These are phyloP conservation scores for Pimpla rufipes DNA, from an alignment of 2,888 invertebrate species.

Conservation along the genomic window DNA sequence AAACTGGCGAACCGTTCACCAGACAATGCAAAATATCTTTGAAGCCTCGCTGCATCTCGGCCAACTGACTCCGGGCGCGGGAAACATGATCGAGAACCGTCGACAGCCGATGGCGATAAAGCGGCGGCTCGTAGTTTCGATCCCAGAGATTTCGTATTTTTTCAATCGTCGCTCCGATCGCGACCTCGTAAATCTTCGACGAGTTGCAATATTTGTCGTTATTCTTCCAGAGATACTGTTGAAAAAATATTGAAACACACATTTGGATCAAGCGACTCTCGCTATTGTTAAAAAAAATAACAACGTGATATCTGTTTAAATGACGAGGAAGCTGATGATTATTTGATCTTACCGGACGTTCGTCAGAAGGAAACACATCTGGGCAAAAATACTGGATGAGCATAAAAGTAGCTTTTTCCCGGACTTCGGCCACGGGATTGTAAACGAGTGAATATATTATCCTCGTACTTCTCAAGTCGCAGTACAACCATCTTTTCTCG, in stretches of 20 bases:
- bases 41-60: conserved; percentile 76
- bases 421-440: conserved; percentile 88
- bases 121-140: neutral
- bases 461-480: conserved; percentile 83
- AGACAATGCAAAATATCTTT: conserved; percentile 84
- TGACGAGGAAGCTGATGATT: neutral
- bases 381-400: conserved; percentile 86
- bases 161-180: conserved; percentile 87
- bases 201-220: conserved; percentile 86
- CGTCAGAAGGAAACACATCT: conserved; percentile 76
- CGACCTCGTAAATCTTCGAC: conserved; percentile 88
- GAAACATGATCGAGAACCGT: neutral
- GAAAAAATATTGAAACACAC: conserved; percentile 39
- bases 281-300: neutral
- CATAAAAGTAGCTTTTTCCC: conserved; percentile 86
- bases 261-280: neutral
- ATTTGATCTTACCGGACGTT: conserved; percentile 72
- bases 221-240: conserved; percentile 82
- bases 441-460: conserved; percentile 87
- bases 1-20: conserved; percentile 83
- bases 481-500: conserved; percentile 85
- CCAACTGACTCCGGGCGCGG: neutral
- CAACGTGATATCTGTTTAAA: neutral
- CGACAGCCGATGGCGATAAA: neutral
- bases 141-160: conserved; percentile 10